These are phyloP conservation scores for Alethe castanea DNA, from an alignment of 2,113 vertebrate genomes.

Conservation along the genomic window DNA sequence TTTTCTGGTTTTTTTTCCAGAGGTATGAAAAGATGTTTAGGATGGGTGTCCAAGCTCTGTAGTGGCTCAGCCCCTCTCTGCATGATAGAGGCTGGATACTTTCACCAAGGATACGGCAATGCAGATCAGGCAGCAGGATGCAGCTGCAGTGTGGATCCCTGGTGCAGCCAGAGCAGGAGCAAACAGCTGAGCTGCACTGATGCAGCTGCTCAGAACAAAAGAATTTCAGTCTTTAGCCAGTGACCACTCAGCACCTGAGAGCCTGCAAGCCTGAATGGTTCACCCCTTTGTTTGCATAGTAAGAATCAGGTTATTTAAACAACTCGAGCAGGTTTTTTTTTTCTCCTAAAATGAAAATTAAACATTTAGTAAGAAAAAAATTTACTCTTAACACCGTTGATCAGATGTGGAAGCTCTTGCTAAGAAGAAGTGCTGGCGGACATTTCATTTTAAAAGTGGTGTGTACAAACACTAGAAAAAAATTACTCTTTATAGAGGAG, in stretches of 20 bases:
- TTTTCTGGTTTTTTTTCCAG: neutral
- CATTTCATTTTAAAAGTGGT: neutral
- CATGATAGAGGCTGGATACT: neutral
- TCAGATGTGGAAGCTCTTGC: neutral
- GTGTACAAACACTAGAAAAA: neutral
- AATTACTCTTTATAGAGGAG: neutral
- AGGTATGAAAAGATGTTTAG: neutral
- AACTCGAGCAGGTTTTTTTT: neutral
- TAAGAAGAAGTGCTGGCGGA: neutral
- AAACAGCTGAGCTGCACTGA: neutral
- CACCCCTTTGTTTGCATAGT: neutral
- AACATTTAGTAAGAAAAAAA: neutral
- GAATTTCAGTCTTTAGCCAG: neutral
- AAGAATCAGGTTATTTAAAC: neutral
- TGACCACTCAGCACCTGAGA: neutral
- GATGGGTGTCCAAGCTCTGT: neutral
- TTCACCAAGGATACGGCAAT: neutral
- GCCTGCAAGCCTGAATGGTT: neutral
- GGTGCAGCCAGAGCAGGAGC: neutral
- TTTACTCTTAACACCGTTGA: neutral
- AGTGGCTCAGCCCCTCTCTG: neutral
- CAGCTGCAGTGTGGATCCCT: neutral
- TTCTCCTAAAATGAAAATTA: neutral
- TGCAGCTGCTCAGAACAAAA: neutral
- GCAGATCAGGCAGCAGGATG: slow-evolving; percentile 31